These are phyloP conservation scores for Pachycephus smyrnensis DNA, from an alignment of 2,888 invertebrate genomes.

Conservation along the genomic window DNA sequence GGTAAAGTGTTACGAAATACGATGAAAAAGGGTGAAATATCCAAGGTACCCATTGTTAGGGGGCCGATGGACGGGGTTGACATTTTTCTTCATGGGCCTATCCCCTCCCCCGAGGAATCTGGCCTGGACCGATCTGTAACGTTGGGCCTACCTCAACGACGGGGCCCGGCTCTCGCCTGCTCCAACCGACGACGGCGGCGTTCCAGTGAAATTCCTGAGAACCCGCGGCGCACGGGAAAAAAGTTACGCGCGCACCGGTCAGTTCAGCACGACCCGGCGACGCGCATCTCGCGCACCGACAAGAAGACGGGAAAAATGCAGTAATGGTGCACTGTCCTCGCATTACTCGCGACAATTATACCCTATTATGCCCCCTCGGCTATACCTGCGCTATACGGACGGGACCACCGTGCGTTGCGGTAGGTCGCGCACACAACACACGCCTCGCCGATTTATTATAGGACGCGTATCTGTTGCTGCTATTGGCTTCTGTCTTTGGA, in stretches of 20 bases:
- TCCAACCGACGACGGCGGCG: slow-evolving; percentile 39
- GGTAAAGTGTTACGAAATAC: background rate
- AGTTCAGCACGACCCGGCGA: slow-evolving; percentile 42
- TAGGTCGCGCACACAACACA: slow-evolving; percentile 55
- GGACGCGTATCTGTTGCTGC: slow-evolving; percentile 19
- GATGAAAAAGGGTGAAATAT: background rate
- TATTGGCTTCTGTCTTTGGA: background rate
- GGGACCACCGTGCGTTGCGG: slow-evolving; percentile 55
- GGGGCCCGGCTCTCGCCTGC: slow-evolving; percentile 27
- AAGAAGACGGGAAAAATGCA: slow-evolving; percentile 64
- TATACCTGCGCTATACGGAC: slow-evolving; percentile 26
- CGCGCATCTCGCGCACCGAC: slow-evolving; percentile 37
- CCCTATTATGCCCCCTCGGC: slow-evolving; percentile 61
- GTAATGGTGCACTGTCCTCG: slow-evolving; percentile 66
- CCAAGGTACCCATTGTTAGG: background rate
- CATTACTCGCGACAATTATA: slow-evolving; percentile 67
- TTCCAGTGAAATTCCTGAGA: slow-evolving; percentile 62
- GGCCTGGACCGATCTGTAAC: background rate
- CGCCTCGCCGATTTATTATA: slow-evolving; percentile 52
- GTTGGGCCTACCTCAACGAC: slow-evolving; percentile 54
- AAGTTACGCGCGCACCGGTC: slow-evolving; percentile 41
- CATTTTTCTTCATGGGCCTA: background rate
- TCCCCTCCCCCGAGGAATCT: background rate
- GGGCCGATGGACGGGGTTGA: background rate
- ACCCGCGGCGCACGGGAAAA: slow-evolving; percentile 46